A percentile compares a stretch with the other conserved stretches of the same genome.
Evolutionary conservation across 1,140 invertebrate genomes (phyloP).

Genomic region (Liolophura sinensis): DNA sequence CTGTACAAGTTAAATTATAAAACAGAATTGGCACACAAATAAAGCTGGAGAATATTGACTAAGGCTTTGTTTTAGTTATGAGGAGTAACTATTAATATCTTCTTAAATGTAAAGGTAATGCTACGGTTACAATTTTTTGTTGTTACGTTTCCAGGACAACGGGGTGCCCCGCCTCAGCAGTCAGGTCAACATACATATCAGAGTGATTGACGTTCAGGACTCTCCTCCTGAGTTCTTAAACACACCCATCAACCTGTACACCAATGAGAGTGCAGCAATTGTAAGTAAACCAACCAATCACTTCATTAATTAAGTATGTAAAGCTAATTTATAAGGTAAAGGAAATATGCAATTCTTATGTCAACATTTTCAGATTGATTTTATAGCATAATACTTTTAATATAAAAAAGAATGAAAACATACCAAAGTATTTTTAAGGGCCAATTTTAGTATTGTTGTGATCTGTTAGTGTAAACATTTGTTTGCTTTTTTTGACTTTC

Average conservation of each 20-base stretch:
- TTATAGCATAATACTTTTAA: no score
- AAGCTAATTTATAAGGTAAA: no score
- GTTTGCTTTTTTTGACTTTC: not conserved
- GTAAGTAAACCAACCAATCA: constrained; percentile 18
- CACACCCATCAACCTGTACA: constrained; percentile 14
- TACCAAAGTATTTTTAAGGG: no score
- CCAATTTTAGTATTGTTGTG: no score
- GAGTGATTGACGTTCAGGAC: constrained; percentile 28
- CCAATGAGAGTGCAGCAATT: constrained; percentile 18
- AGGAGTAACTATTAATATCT: not conserved
- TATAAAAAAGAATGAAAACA: no score
- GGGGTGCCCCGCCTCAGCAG: constrained; percentile 6
- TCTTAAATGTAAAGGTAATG: not conserved
- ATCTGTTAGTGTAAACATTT: no score
- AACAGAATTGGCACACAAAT: not conserved
- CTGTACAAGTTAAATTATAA: not conserved
- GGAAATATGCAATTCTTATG: no score
- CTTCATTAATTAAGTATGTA: no score
- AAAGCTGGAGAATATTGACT: no score
- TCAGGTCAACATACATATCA: constrained; percentile 21
- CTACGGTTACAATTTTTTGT: not conserved
- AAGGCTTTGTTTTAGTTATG: not conserved
- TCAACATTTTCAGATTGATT: no score
- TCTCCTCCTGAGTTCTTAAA: constrained; percentile 20
- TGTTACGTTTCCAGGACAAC: constrained; percentile 12